Conservation (phyloP, 1,140 invertebrate species). For the Diachasma alloeum region DNA sequence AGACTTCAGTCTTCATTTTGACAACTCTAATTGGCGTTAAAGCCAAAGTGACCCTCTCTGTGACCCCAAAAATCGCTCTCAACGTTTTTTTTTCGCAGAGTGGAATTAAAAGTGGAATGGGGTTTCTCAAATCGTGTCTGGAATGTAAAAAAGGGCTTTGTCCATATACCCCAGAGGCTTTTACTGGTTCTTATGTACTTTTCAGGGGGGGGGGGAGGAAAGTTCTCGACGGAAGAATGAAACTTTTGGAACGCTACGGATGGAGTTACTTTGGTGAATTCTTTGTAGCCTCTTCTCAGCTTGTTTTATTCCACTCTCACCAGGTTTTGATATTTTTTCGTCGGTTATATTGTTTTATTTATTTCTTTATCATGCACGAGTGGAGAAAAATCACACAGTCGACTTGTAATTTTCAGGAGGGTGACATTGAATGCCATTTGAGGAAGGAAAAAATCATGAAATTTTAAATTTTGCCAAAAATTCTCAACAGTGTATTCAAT, state of each 20-base stretch:
- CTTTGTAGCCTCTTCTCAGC: background rate
- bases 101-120: background rate
- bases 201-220: background rate
- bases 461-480: too few species aligned
- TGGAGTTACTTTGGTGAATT: conserved; percentile 24
- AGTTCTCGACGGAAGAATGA: conserved; percentile 19
- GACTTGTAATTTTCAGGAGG: too few species aligned
- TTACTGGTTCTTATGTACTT: background rate
- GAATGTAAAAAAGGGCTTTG: conserved; percentile 18
- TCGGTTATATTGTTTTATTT: too few species aligned
- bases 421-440: too few species aligned
- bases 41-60: background rate
- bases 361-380: too few species aligned
- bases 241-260: conserved; percentile 14
- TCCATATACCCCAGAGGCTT: conserved; percentile 9
- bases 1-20: background rate
- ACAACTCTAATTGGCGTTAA: background rate
- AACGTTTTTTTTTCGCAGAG: background rate
- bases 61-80: background rate
- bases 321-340: background rate
- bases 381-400: too few species aligned
- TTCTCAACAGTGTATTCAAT: too few species aligned
- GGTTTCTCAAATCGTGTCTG: conserved; percentile 2
- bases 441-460: too few species aligned
- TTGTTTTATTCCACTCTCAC: background rate